phyloP scores from a whole-genome alignment of 2,797 vertebrate genomes.

The Hybognathus amarus region DNA sequence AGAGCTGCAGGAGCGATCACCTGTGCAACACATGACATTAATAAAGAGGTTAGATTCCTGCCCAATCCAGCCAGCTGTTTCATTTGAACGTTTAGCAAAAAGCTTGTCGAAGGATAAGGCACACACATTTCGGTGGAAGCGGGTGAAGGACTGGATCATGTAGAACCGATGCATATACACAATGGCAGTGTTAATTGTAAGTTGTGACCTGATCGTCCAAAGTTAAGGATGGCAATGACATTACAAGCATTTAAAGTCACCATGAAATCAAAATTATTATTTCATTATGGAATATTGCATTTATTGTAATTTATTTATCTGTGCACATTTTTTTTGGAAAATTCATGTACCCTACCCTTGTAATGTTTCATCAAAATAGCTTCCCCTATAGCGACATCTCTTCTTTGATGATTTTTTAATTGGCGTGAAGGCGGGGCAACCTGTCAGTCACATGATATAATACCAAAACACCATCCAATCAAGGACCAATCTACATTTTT shows the following conservation, averaged over 20 bases:
- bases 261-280: neutral
- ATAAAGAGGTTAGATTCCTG: neutral
- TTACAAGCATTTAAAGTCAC: neutral
- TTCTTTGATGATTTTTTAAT: neutral
- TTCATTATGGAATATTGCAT: neutral
- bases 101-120: constrained; percentile 28
- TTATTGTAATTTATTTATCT: neutral
- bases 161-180: constrained; percentile 99
- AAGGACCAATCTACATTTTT: neutral
- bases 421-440: neutral
- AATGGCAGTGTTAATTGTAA: constrained; percentile 98
- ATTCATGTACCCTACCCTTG: neutral
- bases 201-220: constrained; percentile 86
- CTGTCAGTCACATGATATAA: neutral
- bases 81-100: neutral
- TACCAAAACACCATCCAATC: neutral
- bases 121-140: constrained; percentile 98
- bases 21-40: constrained; percentile 66
- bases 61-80: neutral
- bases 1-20: constrained; percentile 96
- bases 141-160: constrained; percentile 99
- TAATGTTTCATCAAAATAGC: neutral
- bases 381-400: neutral
- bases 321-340: neutral
- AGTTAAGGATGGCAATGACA: constrained; percentile 64